A percentile compares a stretch with the other conserved stretches of the same genome.
Conservation (phyloP, 2,797 vertebrate species). For the Propithecus perrieri region DNA sequence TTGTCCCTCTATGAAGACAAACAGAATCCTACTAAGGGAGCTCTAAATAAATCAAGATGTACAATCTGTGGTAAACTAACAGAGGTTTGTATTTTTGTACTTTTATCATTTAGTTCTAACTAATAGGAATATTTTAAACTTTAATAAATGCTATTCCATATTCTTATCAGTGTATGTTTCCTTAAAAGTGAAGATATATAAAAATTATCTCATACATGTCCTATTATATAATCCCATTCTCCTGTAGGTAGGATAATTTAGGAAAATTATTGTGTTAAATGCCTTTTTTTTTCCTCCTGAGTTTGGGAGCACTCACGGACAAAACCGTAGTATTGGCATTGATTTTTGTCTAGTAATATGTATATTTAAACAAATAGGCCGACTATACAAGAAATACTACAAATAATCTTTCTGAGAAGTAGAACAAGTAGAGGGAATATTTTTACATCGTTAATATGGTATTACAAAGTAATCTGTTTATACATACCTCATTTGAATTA, state of each 20-base stretch:
- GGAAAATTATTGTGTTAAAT: not conserved
- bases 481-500: not conserved
- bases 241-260: not conserved
- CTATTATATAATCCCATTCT: not conserved
- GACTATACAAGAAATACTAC: not conserved
- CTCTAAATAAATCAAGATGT: constrained; percentile 96
- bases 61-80: constrained; percentile 98
- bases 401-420: not conserved
- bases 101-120: constrained; percentile 4
- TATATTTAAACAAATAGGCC: not conserved
- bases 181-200: not conserved
- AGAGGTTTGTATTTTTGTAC: constrained; percentile 90
- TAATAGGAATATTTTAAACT: not conserved
- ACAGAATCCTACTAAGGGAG: constrained; percentile 95
- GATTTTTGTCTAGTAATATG: not conserved
- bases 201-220: not conserved
- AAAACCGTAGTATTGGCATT: not conserved
- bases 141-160: not conserved
- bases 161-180: not conserved
- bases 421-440: not conserved
- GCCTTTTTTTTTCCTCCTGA: not conserved
- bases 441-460: not conserved
- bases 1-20: constrained; percentile 98
- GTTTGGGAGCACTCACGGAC: not conserved
- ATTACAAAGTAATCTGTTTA: not conserved